Evolutionary conservation across 1,140 invertebrate genomes (phyloP).

Genomic region (Procambarus virginalis): DNA sequence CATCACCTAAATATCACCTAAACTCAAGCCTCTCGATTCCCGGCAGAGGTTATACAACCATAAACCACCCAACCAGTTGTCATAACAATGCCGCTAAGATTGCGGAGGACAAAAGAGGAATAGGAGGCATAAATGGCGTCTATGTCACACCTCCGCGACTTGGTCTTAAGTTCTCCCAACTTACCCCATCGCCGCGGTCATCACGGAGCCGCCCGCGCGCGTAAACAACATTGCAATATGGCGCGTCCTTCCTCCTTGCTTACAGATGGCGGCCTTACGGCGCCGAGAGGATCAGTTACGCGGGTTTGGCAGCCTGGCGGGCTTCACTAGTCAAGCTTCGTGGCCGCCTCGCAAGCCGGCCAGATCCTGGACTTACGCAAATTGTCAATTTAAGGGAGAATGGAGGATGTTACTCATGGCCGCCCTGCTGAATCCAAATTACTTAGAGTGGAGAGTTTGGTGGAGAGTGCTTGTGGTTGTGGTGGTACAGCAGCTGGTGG

Average conservation of each 20-base stretch:
- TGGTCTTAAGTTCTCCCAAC: conserved; percentile 2
- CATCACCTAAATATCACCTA: not conserved
- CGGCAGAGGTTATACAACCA: not conserved
- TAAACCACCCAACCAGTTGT: not conserved
- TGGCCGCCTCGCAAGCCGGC: conserved; percentile 24
- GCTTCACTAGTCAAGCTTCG: conserved; percentile 27
- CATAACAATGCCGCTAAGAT: not conserved
- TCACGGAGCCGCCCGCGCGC: no score
- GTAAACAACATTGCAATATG: conserved; percentile 49
- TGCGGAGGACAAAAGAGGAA: not conserved
- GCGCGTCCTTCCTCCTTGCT: conserved; percentile 6
- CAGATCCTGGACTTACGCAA: conserved; percentile 52
- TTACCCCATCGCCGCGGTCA: conserved; percentile 16
- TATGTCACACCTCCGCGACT: not conserved
- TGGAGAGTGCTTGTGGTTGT: not conserved
- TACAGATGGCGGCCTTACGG: conserved; percentile 36
- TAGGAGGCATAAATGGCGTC: not conserved
- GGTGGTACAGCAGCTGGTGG: not conserved
- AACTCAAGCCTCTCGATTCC: not conserved
- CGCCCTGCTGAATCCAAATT: conserved; percentile 34
- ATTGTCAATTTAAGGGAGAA: conserved; percentile 58
- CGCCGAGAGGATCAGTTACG: conserved; percentile 7
- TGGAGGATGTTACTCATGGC: conserved; percentile 40
- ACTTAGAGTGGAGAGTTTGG: not conserved
- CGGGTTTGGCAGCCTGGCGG: not conserved